Evolutionary conservation across 2,113 vertebrate species (phyloP).

Genomic region (Typhlomys cinereus): DNA sequence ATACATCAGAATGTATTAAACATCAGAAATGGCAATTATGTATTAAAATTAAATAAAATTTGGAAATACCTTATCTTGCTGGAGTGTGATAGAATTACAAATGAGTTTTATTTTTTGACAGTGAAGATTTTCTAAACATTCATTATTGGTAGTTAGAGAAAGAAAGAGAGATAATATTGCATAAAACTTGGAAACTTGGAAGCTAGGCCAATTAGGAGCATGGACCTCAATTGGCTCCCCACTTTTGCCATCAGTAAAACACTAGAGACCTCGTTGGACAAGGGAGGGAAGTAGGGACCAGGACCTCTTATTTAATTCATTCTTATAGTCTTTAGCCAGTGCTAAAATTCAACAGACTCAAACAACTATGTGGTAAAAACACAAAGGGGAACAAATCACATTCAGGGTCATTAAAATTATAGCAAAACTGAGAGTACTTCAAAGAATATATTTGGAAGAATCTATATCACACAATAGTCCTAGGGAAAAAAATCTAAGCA

Average conservation of each 20-base stretch:
- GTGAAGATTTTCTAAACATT: not conserved
- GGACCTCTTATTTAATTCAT: not conserved
- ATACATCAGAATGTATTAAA: not conserved
- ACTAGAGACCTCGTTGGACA: too few species aligned
- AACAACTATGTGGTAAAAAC: not conserved
- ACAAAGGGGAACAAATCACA: not conserved
- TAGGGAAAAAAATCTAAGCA: not conserved
- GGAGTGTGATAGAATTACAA: not conserved
- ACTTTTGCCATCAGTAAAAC: not conserved
- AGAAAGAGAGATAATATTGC: too few species aligned
- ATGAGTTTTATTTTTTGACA: slow-evolving; percentile 12
- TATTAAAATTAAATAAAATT: slow-evolving; percentile 28
- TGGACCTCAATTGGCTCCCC: not conserved
- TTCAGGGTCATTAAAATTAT: not conserved
- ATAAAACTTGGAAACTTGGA: too few species aligned
- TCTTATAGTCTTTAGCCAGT: not conserved
- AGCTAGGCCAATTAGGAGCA: slow-evolving; percentile 15
- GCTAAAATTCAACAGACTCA: not conserved
- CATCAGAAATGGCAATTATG: not conserved
- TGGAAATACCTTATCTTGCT: not conserved
- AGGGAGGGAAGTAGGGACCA: too few species aligned
- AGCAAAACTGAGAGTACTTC: slow-evolving; percentile 11
- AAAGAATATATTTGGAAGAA: not conserved
- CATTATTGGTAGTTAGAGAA: too few species aligned
- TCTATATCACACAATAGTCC: not conserved